These are phyloP conservation scores for Dioctria rufipes DNA, from an alignment of 2,888 invertebrate genomes.

Conservation along the genomic window DNA sequence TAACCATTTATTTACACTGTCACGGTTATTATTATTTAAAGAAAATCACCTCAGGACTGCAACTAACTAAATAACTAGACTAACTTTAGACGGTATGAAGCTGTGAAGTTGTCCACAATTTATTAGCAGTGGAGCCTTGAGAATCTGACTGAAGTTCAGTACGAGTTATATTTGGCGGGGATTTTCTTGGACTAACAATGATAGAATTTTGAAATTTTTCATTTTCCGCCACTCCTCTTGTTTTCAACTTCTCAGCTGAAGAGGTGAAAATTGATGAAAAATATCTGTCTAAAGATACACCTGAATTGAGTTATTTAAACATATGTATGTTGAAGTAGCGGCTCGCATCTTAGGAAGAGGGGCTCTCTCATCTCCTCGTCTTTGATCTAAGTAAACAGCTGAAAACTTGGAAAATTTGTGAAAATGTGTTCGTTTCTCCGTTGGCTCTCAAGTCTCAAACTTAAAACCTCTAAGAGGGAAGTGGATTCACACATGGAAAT, in stretches of 20 bases:
- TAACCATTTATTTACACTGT: not conserved
- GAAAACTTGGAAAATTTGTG: conserved; percentile 7
- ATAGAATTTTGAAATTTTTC: too few species aligned
- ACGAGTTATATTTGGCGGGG: too few species aligned
- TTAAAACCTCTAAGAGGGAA: not conserved
- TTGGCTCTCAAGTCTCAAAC: not conserved
- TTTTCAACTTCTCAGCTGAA: not conserved
- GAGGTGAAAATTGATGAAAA: conserved; percentile 22
- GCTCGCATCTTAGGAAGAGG: not conserved
- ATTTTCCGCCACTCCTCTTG: not conserved
- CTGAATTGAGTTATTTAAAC: conserved; percentile 24
- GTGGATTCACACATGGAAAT: conserved; percentile 28
- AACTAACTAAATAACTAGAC: not conserved
- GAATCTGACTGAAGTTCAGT: too few species aligned
- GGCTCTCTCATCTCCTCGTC: not conserved
- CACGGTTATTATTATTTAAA: not conserved
- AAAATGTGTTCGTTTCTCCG: conserved; percentile 36
- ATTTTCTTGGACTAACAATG: too few species aligned
- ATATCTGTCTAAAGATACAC: conserved; percentile 28
- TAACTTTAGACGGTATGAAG: too few species aligned
- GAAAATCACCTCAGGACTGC: not conserved
- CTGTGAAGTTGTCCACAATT: too few species aligned
- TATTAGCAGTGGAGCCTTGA: too few species aligned
- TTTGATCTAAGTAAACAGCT: conserved; percentile 31
- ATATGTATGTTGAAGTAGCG: not conserved